phyloP scores from a whole-genome alignment of 2,888 invertebrate species.

The Tromatobia lineatoria region DNA sequence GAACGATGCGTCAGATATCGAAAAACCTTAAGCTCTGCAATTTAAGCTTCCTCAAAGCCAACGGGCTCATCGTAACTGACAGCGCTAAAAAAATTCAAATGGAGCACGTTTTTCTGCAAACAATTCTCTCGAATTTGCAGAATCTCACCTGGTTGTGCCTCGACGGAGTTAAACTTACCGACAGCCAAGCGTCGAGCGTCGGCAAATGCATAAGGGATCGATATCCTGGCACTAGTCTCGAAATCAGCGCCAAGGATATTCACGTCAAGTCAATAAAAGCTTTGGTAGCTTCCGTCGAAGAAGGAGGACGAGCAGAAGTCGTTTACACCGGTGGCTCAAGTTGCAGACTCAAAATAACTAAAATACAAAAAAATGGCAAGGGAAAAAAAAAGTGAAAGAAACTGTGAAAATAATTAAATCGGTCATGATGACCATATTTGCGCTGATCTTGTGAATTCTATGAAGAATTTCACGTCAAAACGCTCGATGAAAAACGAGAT shows the following conservation, averaged over 20 bases:
- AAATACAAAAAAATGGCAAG: slow-evolving; percentile 78
- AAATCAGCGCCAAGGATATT: slow-evolving; percentile 84
- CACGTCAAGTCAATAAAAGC: slow-evolving; percentile 82
- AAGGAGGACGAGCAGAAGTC: slow-evolving; percentile 83
- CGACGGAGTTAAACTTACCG: slow-evolving; percentile 82
- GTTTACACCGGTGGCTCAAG: slow-evolving; percentile 82
- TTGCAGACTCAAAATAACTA: slow-evolving; percentile 80
- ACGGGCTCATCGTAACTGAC: slow-evolving; percentile 83
- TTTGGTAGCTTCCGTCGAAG: slow-evolving; percentile 82
- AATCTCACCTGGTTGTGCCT: slow-evolving; percentile 83
- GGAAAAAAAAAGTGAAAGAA: slow-evolving; percentile 73
- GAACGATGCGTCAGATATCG: slow-evolving; percentile 82
- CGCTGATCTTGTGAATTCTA: slow-evolving; percentile 22
- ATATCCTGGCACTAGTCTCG: slow-evolving; percentile 81
- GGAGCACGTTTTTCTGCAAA: slow-evolving; percentile 83
- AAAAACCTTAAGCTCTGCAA: slow-evolving; percentile 82
- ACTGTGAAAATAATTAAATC: neutral
- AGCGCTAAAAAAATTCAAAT: slow-evolving; percentile 81
- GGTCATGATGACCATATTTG: slow-evolving; percentile 34
- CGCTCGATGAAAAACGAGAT: neutral
- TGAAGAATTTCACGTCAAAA: slow-evolving; percentile 7
- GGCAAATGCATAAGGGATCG: slow-evolving; percentile 84
- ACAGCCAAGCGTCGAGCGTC: slow-evolving; percentile 80
- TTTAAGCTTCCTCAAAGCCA: slow-evolving; percentile 83
- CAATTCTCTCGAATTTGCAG: slow-evolving; percentile 81